Percentiles rank a stretch among this genome's conserved stretches.
These are phyloP conservation scores for Xenopus borealis DNA, from an alignment of 2,113 vertebrate species.

Conservation along the genomic window DNA sequence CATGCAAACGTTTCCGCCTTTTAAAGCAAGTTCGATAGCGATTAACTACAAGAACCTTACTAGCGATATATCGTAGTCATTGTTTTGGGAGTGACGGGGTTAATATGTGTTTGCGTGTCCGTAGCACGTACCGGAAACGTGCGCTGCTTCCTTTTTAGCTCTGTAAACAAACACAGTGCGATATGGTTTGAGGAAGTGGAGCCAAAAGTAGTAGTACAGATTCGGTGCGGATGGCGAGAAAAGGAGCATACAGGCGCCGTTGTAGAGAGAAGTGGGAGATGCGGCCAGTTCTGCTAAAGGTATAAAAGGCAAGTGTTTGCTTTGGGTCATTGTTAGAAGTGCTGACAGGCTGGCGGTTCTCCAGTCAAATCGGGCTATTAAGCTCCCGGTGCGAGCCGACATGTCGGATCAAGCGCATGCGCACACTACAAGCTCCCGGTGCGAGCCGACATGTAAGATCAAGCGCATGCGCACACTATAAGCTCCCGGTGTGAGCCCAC, in stretches of 20 bases:
- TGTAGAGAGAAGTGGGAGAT: neutral
- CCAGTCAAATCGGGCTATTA: too few relatives aligned
- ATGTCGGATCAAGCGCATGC: too few relatives aligned
- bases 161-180: constrained; percentile 41
- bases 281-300: neutral
- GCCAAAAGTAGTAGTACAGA: neutral
- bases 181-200: neutral
- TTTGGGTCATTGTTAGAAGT: neutral
- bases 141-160: constrained; percentile 32
- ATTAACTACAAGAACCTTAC: too few relatives aligned
- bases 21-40: too few relatives aligned
- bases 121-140: constrained; percentile 44
- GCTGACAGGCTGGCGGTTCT: too few relatives aligned
- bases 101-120: neutral
- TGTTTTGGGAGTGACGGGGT: too few relatives aligned
- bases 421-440: too few relatives aligned
- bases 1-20: neutral
- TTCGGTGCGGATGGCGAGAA: neutral
- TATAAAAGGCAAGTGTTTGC: neutral
- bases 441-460: too few relatives aligned
- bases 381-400: constrained; percentile 15
- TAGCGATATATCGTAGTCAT: too few relatives aligned
- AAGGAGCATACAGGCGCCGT: neutral
- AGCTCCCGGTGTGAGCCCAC: too few relatives aligned
- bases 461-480: too few relatives aligned